A percentile compares a stretch with the other conserved stretches of the same genome.
Evolutionary conservation across 2,888 invertebrate species (phyloP).

Genomic region (Aleiodes testaceus): DNA sequence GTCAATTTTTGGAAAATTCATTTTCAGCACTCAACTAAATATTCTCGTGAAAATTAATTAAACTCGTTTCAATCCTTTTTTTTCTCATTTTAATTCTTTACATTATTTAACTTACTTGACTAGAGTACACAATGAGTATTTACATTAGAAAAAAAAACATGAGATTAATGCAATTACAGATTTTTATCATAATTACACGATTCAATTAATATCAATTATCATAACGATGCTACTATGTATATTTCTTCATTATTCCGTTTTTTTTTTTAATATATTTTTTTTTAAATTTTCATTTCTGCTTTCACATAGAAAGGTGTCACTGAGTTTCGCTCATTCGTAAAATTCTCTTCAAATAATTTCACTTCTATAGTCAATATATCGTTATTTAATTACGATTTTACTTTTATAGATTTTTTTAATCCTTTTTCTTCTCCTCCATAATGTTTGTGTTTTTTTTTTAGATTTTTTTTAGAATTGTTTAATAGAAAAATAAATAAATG

Average conservation of each 20-base stretch:
- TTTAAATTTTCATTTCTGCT: slow-evolving; percentile 1
- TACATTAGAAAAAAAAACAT: slow-evolving; percentile 25
- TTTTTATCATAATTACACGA: slow-evolving; percentile 31
- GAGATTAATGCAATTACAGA: slow-evolving; percentile 18
- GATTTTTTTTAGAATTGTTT: slow-evolving; percentile 45
- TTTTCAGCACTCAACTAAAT: no score
- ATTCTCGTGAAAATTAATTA: slow-evolving; percentile 21
- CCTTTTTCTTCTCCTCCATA: neutral
- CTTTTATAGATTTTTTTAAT: neutral
- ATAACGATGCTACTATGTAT: slow-evolving; percentile 25
- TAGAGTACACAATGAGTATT: slow-evolving; percentile 30
- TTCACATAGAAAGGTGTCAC: slow-evolving; percentile 6
- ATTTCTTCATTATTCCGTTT: neutral
- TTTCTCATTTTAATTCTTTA: slow-evolving; percentile 10
- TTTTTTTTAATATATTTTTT: neutral
- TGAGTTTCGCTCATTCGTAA: neutral
- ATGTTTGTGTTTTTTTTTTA: slow-evolving; percentile 1
- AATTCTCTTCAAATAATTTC: slow-evolving; percentile 17
- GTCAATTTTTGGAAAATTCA: no score
- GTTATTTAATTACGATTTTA: neutral
- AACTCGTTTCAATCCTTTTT: neutral
- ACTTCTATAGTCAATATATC: slow-evolving; percentile 22
- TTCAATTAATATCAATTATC: slow-evolving; percentile 24
- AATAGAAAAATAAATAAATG: slow-evolving; percentile 70
- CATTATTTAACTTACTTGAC: slow-evolving; percentile 30